phyloP scores from a whole-genome alignment of 2,888 invertebrate species.

The Xylota sylvarum region DNA sequence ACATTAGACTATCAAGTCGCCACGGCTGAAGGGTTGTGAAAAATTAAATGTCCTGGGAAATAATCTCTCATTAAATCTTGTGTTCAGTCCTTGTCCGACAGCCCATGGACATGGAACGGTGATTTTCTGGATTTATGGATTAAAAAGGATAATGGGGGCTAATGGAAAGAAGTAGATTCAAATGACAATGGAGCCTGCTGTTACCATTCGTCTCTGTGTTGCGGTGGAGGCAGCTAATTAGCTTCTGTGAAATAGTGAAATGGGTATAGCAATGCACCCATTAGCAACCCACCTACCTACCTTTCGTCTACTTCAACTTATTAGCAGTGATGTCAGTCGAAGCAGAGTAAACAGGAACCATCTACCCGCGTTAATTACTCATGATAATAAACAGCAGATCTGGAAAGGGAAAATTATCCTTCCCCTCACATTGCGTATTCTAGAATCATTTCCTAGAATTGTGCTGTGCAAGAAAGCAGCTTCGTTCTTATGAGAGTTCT shows the following conservation, averaged over 20 bases:
- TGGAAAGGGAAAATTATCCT: constrained; percentile 9
- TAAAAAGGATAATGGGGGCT: constrained; percentile 69
- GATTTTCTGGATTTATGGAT: constrained; percentile 75
- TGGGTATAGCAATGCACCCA: constrained; percentile 35
- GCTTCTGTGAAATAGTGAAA: constrained; percentile 42
- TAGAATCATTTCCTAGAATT: constrained; percentile 35
- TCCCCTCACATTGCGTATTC: constrained; percentile 21
- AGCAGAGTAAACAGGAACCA: constrained; percentile 20
- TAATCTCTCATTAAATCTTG: constrained; percentile 77
- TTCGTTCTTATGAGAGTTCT: constrained; percentile 12
- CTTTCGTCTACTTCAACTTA: constrained; percentile 1
- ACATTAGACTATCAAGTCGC: constrained; percentile 69
- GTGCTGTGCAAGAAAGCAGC: neutral
- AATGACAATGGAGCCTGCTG: constrained; percentile 61
- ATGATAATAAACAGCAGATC: constrained; percentile 31
- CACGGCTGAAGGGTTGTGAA: constrained; percentile 74
- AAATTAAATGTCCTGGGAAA: constrained; percentile 75
- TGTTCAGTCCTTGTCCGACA: constrained; percentile 75
- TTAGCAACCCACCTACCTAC: neutral
- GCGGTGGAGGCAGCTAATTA: constrained; percentile 61
- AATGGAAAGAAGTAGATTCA: constrained; percentile 66
- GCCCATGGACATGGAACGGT: constrained; percentile 74
- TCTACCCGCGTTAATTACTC: constrained; percentile 31
- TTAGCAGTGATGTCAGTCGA: neutral
- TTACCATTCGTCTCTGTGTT: constrained; percentile 36